phyloP scores from a whole-genome alignment of 2,797 vertebrate species.

The Cynopterus sphinx region DNA sequence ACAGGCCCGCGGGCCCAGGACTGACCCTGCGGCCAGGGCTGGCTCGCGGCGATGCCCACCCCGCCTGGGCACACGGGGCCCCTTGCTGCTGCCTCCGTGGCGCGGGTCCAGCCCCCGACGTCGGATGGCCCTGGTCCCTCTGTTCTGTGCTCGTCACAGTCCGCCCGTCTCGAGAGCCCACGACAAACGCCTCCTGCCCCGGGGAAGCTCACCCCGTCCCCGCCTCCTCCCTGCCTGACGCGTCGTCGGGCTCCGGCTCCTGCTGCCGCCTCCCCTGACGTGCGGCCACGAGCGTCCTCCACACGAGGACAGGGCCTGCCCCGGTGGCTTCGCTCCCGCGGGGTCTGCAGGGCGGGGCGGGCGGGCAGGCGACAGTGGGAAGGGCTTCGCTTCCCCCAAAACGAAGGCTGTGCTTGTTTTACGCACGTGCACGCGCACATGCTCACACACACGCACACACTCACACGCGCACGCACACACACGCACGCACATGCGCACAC shows the following conservation, averaged over 20 bases:
- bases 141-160: neutral
- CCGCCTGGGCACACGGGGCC: rapidly evolving
- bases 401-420: neutral
- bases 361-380: rapidly evolving
- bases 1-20: neutral
- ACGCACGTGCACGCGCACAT: neutral
- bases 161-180: neutral
- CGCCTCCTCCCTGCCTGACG: no score
- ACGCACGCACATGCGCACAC: no score
- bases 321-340: rapidly evolving
- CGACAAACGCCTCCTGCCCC: neutral
- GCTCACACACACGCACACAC: no score
- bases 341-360: rapidly evolving
- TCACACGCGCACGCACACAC: no score
- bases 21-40: rapidly evolving
- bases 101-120: rapidly evolving
- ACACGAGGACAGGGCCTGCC: rapidly evolving
- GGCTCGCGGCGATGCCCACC: neutral
- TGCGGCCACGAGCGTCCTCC: rapidly evolving
- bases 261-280: neutral
- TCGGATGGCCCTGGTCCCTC: neutral
- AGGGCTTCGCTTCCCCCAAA: neutral
- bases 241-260: neutral
- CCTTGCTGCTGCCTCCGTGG: neutral
- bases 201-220: no score